Percentiles rank a stretch among this genome's conserved stretches.
These are phyloP conservation scores for Triplophysa bombifrons DNA, from an alignment of 2,797 vertebrate genomes.

Conservation along the genomic window DNA sequence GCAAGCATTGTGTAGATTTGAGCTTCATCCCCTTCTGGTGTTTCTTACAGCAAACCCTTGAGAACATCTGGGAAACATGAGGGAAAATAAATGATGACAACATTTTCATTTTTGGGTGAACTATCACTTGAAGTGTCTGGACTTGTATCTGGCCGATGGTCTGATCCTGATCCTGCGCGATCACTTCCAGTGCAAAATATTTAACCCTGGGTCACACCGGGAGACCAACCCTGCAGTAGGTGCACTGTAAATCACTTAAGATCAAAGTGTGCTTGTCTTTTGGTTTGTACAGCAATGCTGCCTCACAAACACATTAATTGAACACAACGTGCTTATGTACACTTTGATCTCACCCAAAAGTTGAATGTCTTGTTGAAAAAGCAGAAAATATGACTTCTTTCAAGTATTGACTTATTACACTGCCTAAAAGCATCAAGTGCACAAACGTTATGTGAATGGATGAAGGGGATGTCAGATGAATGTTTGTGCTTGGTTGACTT, in stretches of 20 bases:
- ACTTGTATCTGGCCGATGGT: neutral
- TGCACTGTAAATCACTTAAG: constrained; percentile 17
- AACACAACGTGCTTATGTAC: neutral
- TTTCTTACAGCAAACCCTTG: neutral
- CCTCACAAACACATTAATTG: neutral
- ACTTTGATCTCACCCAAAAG: constrained; percentile 3
- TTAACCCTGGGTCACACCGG: constrained; percentile 13
- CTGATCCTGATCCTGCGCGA: neutral
- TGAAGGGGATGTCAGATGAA: constrained; percentile 1
- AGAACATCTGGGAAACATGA: constrained; percentile 4
- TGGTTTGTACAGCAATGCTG: neutral
- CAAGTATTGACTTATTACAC: neutral
- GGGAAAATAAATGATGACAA: neutral
- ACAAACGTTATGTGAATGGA: constrained; percentile 7
- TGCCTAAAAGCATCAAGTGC: neutral
- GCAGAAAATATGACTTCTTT: neutral
- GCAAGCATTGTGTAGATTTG: neutral
- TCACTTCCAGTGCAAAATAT: neutral
- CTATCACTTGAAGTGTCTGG: neutral
- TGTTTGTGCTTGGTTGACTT: constrained; percentile 15
- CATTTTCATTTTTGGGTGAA: neutral
- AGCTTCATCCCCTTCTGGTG: neutral
- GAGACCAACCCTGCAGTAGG: neutral
- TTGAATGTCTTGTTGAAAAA: constrained; percentile 13
- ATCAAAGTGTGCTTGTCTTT: neutral